Evolutionary conservation across 2,113 vertebrate species (phyloP), one percentile per base, ranked within the genome.

Genomic region (Chlorodrepanis virens): DNA sequence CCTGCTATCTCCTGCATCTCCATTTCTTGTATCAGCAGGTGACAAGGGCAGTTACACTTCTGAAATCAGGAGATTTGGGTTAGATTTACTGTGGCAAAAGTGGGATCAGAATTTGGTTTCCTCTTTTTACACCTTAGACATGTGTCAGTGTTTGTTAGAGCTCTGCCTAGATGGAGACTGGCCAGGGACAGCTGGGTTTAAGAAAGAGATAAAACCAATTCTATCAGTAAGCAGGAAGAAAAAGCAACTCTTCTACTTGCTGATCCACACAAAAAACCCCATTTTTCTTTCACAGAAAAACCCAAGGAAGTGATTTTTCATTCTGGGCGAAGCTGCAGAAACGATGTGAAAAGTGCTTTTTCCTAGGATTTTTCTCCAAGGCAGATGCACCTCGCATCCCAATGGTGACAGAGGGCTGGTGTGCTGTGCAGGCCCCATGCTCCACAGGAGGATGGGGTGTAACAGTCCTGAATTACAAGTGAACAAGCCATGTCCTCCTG

Each of bases 251-350:
- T 86, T 86, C 35, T 6, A 2, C 42, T 79, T 87, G 59, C 68
- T 80, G 80, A 93, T 37, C 18, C 19, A n/a, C 24, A 68, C 25
- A 31, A 44, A 91, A 67, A 28, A 4, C 1, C 13, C 42, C 24
- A 82, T 92, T 93, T 80, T 89, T 75, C 45, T 78, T 59, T 89
- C 49, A 29, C n/a, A 76, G 57, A 25, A 84, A 93, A 94, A 50
- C 27, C 21, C 40, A 59, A 93, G 52, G 40, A 87, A 75, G 70
- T 59, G 44, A 91, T 95, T 95, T 90, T 90, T 95, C 33, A 81
- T 93, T 92, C 85, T 70, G 61, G 45, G 52, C 0, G 6, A 86
- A 91, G 65, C 50, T 61, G 40, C 77, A 93, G 65, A 64, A 83
- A 57, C 0, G 0, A 75, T 42, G 68, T 40, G 47, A 80, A 77